These are phyloP conservation scores for Gymnogyps californianus DNA, from an alignment of 2,113 vertebrate genomes.

Conservation along the genomic window DNA sequence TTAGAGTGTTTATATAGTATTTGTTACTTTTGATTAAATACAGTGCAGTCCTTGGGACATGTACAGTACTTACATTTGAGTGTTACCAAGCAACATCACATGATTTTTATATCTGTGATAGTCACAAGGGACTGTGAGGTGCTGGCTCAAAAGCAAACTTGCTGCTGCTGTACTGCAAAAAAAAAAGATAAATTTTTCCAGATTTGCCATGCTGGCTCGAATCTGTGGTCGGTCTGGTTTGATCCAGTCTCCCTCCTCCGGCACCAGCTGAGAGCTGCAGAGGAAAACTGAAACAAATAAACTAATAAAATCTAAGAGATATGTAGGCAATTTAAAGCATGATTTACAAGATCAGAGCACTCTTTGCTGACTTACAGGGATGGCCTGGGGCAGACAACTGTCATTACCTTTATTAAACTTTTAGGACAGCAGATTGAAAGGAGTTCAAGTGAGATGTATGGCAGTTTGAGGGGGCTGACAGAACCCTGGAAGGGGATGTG, in stretches of 20 bases:
- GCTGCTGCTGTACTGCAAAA: neutral
- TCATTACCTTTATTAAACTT: slow-evolving; percentile 9
- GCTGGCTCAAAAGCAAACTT: slow-evolving; percentile 9
- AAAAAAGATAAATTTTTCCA: neutral
- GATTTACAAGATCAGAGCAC: neutral
- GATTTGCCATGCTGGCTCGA: neutral
- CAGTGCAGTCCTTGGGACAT: neutral
- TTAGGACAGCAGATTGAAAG: neutral
- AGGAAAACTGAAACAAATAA: slow-evolving; percentile 4
- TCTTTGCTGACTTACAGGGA: neutral
- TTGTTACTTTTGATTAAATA: slow-evolving; percentile 39
- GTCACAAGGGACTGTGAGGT: neutral
- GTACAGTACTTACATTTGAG: neutral
- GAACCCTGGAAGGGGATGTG: neutral
- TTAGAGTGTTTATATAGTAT: slow-evolving; percentile 27
- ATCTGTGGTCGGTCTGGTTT: neutral
- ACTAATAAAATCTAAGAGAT: neutral
- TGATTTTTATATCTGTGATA: slow-evolving; percentile 1
- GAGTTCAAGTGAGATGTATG: neutral
- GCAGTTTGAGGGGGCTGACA: neutral
- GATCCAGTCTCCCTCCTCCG: fast-evolving
- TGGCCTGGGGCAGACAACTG: neutral
- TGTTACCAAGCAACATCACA: slow-evolving; percentile 36
- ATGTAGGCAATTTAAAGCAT: neutral
- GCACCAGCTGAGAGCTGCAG: neutral